Base-by-base conservation (phyloP, 1,140 invertebrate species). In the Chironomus tepperi region DNA sequence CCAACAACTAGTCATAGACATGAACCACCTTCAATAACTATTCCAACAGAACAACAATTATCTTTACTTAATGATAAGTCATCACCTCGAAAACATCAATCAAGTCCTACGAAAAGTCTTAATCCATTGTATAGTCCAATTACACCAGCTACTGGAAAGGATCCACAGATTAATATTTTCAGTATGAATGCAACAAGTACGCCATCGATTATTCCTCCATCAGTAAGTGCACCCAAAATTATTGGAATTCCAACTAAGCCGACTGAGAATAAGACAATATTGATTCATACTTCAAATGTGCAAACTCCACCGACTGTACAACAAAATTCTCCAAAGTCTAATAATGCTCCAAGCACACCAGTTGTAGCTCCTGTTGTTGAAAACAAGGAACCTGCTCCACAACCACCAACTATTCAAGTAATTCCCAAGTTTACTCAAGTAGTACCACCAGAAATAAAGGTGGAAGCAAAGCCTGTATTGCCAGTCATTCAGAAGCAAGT, bases 281-380 rank as follows among this genome's bases (percentile, higher is more conserved):
- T 34, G 10, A 73, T 43, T 42, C 73, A 42, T 74, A 67, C 77
- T 16, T 78, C 80, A 72, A 81, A 78, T 78, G 75, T 78, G 72
- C 75, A 77, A 34, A 76, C 78, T 42, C 43, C 79, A 42, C 80
- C 81, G 70, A 19, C 42, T 8, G 65, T 21, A 12, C 64, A 67
- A 67, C 64, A 67, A 67, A 5, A 70, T 57, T 7, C 47, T 10
- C 47, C 1, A 57, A 1, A 10, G 47, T 12, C n/a, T n/a, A n/a
- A 12, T 57, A 10, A 57, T 10, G 8, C 2, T 10, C 47, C 47
- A 57, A n/a, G 7, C 1, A 57, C 2, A 12, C 10, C n/a, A 12
- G n/a, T 57, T 57, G 8, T 7, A 10, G 1, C 47, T 3, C n/a
- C 9, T 2, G 2, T n/a, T 57, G 7, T n/a, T 18, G 65, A 19